These are phyloP conservation scores for Charina bottae DNA, from an alignment of 2,113 vertebrate species.

Conservation along the genomic window DNA sequence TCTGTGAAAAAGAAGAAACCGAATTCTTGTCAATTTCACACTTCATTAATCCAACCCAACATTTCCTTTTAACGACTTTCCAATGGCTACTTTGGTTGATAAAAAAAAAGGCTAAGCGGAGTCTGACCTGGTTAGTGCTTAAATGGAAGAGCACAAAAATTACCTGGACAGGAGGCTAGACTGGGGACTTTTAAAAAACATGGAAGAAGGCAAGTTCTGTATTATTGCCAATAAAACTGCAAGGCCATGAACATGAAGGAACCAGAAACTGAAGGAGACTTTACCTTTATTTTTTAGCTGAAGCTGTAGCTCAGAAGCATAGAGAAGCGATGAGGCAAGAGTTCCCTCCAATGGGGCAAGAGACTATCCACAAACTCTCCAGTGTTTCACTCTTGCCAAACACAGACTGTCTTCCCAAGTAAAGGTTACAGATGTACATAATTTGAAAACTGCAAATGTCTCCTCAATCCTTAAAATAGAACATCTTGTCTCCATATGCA, in stretches of 20 bases:
- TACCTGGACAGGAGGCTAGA: not conserved
- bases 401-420: not conserved
- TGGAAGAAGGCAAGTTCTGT: not conserved
- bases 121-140: not conserved
- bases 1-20: not conserved
- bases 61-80: not conserved
- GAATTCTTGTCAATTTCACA: not conserved
- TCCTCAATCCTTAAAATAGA: not conserved
- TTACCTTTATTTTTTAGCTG: not conserved
- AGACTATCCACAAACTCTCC: not conserved
- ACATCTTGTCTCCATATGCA: not conserved
- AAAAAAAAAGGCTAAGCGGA: not conserved
- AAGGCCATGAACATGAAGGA: not conserved
- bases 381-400: not conserved
- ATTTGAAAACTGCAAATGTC: not conserved
- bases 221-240: not conserved
- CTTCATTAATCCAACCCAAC: not conserved
- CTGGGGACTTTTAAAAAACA: not conserved
- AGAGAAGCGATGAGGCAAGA: not conserved
- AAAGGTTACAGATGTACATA: not conserved
- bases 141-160: not conserved
- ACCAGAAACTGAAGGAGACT: not conserved
- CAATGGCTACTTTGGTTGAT: not conserved
- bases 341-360: not conserved
- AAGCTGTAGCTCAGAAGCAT: too few relatives aligned